Evolutionary conservation across 2,113 vertebrate species (phyloP), one percentile per base, ranked within the genome.

Genomic region (Dicaeum eximium): DNA sequence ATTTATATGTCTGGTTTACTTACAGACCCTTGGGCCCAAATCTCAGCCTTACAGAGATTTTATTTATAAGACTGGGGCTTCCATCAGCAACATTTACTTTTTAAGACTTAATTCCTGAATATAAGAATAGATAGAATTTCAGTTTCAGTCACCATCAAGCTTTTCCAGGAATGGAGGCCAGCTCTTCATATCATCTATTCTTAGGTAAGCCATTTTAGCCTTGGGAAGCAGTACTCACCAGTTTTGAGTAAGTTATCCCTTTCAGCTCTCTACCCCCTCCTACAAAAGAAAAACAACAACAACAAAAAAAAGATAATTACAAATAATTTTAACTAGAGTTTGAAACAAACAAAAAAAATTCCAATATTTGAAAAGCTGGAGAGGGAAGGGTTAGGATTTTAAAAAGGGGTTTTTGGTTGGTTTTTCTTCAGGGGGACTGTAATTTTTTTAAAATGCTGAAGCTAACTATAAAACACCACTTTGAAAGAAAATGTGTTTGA

Each of bases 241-340:
- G 88, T 96, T 95, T 62, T 35, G 58, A 95, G 61, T 86, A 94
- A 93, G 80, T 90, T 97, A 91, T 81, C 79, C 67, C 93, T 91
- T 97, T 97, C 97, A 97, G 94, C 84, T 96, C 80, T 97, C 87
- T 90, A 97, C 88, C 37, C 78, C 86, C 91, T 95, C 97, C 98
- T 98, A 53, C 22, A 96, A 97, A 71, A 97, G 54, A 95, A 96
- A 58, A 80, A 96, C 45, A 81, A 87, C 77, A 85, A 82, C 17
- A 87, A 84, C 6, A 64, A 21, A 96, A 95, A 97, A 94, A 81
- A 95, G 22, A 45, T 54, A 48, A 90, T 69, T 96, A 96, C 45
- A 88, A 88, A 78, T 54, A 95, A 10, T 47, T 47, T 96, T 54
- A 83, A 83, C 65, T 85, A 35, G 31, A 75, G 20, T 31, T 90